Percentiles rank a stretch among this genome's conserved stretches.
phyloP scores from a whole-genome alignment of 2,888 invertebrate genomes.

The Bugulina stolonifera region DNA sequence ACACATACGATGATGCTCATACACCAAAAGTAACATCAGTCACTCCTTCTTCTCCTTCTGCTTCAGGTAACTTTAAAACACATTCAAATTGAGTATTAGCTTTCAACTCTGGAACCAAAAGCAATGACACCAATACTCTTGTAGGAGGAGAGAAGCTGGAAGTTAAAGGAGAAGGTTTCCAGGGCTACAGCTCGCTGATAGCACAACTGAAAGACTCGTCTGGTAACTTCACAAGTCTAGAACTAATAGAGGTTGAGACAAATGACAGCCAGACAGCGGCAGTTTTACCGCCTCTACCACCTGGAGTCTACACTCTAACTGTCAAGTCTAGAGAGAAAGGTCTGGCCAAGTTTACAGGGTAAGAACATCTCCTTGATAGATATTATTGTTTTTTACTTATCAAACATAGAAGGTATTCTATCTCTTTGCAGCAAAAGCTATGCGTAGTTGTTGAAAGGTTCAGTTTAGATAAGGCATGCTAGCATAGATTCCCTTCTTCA shows the following conservation, averaged over 20 bases:
- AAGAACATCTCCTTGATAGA: no score
- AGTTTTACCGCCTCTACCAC: background rate
- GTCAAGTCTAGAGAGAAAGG: background rate
- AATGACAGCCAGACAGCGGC: background rate
- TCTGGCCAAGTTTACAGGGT: no score
- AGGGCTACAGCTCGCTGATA: background rate
- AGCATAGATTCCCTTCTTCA: no score
- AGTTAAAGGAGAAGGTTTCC: background rate
- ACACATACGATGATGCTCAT: background rate
- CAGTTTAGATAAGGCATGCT: no score
- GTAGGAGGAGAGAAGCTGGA: background rate
- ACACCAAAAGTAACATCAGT: background rate
- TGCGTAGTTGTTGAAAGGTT: no score
- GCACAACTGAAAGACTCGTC: background rate
- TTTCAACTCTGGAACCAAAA: no score
- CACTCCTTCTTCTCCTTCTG: background rate
- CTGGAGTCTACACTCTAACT: background rate
- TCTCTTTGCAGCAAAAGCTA: no score
- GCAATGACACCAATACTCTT: no score
- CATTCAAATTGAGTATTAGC: no score
- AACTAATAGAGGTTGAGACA: background rate
- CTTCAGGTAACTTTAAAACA: no score
- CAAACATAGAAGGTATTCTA: no score
- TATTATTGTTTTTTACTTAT: no score
- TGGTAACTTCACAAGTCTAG: background rate